These are phyloP conservation scores for Neopipo cinnamomea DNA, from an alignment of 2,113 vertebrate genomes.

Conservation along the genomic window DNA sequence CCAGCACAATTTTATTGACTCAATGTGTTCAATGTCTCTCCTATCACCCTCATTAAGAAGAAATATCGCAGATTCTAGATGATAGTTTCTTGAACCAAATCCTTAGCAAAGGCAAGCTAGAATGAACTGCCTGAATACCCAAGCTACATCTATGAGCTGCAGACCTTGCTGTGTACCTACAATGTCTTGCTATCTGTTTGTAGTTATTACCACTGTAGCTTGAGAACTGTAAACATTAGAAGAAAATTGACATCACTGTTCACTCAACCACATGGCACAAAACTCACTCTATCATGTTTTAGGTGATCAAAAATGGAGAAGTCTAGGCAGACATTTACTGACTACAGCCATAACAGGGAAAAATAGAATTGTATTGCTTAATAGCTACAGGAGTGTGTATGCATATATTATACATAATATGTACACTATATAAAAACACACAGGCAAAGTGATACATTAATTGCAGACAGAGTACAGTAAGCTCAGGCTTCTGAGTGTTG, in stretches of 20 bases:
- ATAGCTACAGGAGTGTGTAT: neutral
- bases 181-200: neutral
- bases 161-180: neutral
- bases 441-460: neutral
- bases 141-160: neutral
- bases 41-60: conserved; percentile 9
- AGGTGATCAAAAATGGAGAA: neutral
- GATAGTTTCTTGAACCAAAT: neutral
- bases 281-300: neutral
- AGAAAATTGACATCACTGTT: neutral
- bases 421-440: neutral
- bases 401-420: neutral
- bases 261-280: neutral
- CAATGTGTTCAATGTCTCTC: conserved; percentile 36
- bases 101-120: neutral
- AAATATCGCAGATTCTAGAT: conserved; percentile 12
- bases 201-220: neutral
- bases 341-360: neutral
- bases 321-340: neutral
- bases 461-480: neutral
- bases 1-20: conserved; percentile 31
- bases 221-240: neutral
- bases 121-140: neutral
- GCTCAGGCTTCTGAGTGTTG: neutral
- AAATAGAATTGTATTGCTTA: neutral